Percentiles rank a stretch among this genome's conserved stretches.
Evolutionary conservation across 1,140 invertebrate species (phyloP).

Genomic region (Meloidogyne floridensis): DNA sequence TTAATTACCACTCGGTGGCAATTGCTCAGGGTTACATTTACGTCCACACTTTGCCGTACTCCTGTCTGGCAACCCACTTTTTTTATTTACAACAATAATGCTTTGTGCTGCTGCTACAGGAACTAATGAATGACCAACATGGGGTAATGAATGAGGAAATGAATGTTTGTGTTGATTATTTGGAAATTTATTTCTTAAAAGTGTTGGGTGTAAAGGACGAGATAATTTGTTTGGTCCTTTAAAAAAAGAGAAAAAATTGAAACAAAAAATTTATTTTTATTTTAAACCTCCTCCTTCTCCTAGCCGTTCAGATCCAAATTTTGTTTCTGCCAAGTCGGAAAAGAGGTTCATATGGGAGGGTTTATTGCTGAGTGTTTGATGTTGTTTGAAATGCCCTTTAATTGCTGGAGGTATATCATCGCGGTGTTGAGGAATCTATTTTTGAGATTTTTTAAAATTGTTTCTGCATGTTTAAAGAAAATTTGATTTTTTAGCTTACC

Average conservation of each 20-base stretch:
- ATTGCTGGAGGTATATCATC: not conserved
- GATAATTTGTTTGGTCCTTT: not conserved
- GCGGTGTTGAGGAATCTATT: not conserved
- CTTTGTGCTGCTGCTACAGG: not conserved
- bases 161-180: too few species aligned
- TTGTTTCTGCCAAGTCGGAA: slow-evolving; percentile 3
- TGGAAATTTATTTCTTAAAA: too few species aligned
- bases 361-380: not conserved
- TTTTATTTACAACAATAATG: not conserved
- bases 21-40: not conserved
- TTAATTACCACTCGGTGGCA: not conserved
- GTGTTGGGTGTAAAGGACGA: not conserved
- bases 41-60: not conserved
- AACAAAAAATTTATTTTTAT: not conserved
- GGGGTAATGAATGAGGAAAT: too few species aligned
- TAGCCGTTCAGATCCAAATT: not conserved
- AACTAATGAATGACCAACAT: too few species aligned
- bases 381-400: not conserved
- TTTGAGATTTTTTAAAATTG: not conserved
- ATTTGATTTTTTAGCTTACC: not conserved
- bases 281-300: not conserved
- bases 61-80: not conserved
- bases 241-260: not conserved
- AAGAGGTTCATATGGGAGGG: slow-evolving; percentile 28
- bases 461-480: not conserved